These are phyloP conservation scores for Hippolais icterina DNA, from an alignment of 2,113 vertebrate species.

Conservation along the genomic window DNA sequence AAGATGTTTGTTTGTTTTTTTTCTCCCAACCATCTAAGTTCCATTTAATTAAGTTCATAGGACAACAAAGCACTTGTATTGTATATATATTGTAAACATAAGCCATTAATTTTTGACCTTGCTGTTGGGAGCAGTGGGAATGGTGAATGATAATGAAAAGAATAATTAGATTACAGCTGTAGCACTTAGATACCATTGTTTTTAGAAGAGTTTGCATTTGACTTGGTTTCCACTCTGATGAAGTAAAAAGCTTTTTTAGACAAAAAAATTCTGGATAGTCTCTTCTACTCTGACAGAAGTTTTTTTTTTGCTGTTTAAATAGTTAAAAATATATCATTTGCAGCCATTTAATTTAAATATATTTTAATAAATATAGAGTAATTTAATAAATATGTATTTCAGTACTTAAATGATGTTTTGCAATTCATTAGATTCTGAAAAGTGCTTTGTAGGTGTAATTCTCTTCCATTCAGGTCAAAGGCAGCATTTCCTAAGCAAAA, in stretches of 20 bases:
- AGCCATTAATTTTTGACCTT: neutral
- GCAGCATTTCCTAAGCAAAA: neutral
- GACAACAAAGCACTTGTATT: neutral
- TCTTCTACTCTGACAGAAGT: neutral
- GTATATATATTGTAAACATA: neutral
- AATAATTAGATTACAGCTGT: neutral
- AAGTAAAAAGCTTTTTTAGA: neutral
- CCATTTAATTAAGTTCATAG: neutral
- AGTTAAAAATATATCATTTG: neutral
- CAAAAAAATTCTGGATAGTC: neutral
- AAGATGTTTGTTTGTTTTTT: neutral
- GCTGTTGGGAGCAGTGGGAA: neutral
- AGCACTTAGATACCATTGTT: neutral
- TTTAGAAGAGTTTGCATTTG: neutral
- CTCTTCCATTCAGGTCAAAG: neutral
- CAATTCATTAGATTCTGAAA: neutral
- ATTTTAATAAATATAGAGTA: neutral
- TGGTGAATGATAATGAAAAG: neutral
- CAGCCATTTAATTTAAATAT: neutral
- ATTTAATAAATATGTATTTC: neutral
- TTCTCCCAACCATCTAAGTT: neutral
- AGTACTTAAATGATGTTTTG: neutral
- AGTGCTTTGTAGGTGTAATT: neutral
- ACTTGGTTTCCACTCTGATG: neutral
- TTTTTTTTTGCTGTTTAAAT: neutral